phyloP scores from a whole-genome alignment of 1,140 invertebrate species.

The Dendroctonus ponderosae region DNA sequence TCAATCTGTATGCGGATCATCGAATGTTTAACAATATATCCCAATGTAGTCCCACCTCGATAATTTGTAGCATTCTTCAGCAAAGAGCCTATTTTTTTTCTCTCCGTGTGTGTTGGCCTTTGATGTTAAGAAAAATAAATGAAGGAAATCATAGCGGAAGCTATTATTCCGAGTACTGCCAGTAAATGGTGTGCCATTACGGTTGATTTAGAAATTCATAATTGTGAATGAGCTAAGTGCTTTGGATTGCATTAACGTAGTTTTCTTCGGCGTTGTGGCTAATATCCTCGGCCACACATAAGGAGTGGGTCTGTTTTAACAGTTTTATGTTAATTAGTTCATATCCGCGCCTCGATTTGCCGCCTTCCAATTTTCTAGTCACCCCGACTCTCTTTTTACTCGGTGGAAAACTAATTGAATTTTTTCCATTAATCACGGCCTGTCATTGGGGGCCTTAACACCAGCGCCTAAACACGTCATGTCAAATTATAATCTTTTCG shows the following conservation, averaged over 20 bases:
- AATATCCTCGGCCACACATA: conserved; percentile 25
- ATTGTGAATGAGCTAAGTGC: not conserved
- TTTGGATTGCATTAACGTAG: conserved; percentile 7
- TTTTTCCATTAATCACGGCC: conserved; percentile 32
- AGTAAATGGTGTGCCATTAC: no score
- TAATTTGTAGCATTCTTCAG: no score
- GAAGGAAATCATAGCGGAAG: no score
- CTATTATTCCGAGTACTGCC: no score
- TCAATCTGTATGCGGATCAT: no score
- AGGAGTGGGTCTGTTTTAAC: conserved; percentile 28
- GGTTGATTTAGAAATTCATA: no score
- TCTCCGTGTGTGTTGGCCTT: no score
- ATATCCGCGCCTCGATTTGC: conserved; percentile 20
- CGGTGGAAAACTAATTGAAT: conserved; percentile 31
- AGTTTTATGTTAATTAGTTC: conserved; percentile 35
- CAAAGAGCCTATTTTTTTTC: no score
- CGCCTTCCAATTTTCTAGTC: conserved; percentile 18
- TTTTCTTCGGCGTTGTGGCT: conserved; percentile 14
- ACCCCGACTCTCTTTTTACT: conserved; percentile 9
- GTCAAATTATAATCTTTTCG: conserved; percentile 32
- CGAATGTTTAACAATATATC: no score
- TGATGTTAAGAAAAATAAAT: no score
- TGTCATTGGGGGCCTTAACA: conserved; percentile 26
- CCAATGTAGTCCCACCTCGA: no score
- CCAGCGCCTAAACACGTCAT: conserved; percentile 31